Conservation (phyloP, 2,888 invertebrate species). For the Notodonta dromedarius region DNA sequence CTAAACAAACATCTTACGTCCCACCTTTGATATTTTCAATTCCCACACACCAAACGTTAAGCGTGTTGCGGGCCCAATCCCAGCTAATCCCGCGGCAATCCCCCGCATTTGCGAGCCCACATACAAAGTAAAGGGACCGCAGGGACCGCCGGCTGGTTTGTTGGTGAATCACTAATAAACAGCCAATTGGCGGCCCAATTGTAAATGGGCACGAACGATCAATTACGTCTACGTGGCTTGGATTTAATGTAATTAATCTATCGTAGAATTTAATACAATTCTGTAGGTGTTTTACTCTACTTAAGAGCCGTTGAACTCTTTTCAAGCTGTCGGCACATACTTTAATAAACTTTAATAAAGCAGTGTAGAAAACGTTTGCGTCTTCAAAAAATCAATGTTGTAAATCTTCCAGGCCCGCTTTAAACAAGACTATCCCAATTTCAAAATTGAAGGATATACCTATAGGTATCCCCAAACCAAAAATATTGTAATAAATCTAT, state of each 20-base stretch:
- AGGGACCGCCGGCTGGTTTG: neutral
- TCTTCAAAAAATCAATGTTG: too few species aligned
- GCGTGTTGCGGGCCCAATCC: neutral
- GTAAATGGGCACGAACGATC: constrained; percentile 1
- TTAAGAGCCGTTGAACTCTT: neutral
- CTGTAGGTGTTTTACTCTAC: neutral
- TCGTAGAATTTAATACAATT: neutral
- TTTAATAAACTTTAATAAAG: too few species aligned
- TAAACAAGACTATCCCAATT: too few species aligned
- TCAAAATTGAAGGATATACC: too few species aligned
- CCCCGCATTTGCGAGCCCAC: neutral
- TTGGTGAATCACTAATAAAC: constrained; percentile 1
- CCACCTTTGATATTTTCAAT: neutral
- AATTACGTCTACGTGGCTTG: neutral
- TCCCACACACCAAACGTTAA: neutral
- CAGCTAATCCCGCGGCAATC: neutral
- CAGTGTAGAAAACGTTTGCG: too few species aligned
- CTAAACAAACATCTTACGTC: neutral
- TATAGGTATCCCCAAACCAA: too few species aligned
- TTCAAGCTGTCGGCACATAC: neutral
- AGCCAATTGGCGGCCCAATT: neutral
- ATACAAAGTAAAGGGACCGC: neutral
- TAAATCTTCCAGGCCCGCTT: too few species aligned
- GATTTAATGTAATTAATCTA: neutral
- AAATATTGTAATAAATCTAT: too few species aligned